These are phyloP conservation scores for Mellilla xanthometata DNA, from an alignment of 2,888 invertebrate species.

Conservation along the genomic window DNA sequence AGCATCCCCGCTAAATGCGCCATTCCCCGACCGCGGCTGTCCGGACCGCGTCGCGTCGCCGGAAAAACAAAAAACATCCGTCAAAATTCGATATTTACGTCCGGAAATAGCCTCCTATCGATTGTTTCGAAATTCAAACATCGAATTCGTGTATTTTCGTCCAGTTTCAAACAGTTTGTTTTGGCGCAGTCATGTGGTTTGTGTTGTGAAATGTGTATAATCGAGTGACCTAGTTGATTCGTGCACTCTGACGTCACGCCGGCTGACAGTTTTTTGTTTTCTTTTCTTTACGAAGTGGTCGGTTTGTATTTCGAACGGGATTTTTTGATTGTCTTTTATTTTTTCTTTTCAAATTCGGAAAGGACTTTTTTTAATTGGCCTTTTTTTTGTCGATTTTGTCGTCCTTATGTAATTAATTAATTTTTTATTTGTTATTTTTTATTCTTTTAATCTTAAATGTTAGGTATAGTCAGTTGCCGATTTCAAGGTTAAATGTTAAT, in stretches of 20 bases:
- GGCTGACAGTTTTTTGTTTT: constrained; percentile 23
- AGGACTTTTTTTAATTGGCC: no score
- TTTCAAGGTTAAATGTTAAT: no score
- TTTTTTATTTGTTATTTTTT: no score
- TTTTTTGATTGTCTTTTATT: no score
- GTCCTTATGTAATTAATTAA: no score
- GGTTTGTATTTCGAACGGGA: constrained; percentile 28
- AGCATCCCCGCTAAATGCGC: constrained; percentile 50
- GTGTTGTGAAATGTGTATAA: constrained; percentile 14
- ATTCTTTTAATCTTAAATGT: no score
- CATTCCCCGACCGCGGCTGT: constrained; percentile 52
- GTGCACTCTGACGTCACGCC: constrained; percentile 53
- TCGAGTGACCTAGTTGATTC: constrained; percentile 49
- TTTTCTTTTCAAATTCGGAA: no score
- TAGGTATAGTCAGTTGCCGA: no score
- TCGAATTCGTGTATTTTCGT: constrained; percentile 6
- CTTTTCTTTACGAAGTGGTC: constrained; percentile 12
- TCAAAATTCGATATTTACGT: constrained; percentile 23
- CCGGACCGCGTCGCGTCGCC: constrained; percentile 46
- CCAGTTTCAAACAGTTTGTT: neutral
- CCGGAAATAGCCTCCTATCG: constrained; percentile 8
- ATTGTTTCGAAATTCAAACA: constrained; percentile 1
- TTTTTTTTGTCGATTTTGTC: no score
- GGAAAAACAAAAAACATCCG: constrained; percentile 40
- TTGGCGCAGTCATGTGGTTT: constrained; percentile 18